Conservation (phyloP, 2,113 vertebrate genomes). For the Austrofundulus limnaeus region DNA sequence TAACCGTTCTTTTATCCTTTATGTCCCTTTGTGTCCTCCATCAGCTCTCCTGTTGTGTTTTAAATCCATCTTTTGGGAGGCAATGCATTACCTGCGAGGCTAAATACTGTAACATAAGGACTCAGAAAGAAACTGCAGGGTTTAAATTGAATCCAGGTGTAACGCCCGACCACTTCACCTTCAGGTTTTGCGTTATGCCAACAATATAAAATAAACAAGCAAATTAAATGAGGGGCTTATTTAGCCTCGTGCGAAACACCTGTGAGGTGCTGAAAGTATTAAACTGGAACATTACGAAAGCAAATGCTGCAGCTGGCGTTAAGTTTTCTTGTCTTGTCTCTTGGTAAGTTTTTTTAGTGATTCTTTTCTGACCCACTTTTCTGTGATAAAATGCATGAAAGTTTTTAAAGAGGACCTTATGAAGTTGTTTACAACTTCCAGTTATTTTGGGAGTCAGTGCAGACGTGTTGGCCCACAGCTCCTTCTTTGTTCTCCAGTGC, state of each 20-base stretch:
- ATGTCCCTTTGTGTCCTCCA: background rate
- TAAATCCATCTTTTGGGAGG: slow-evolving; percentile 60
- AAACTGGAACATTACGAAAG: slow-evolving; percentile 37
- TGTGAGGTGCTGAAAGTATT: slow-evolving; percentile 29
- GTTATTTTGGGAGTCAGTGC: slow-evolving; percentile 28
- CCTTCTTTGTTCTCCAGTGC: slow-evolving; percentile 15
- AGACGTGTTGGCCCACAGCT: slow-evolving; percentile 33
- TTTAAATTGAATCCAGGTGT: slow-evolving; percentile 65
- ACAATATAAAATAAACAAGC: slow-evolving; percentile 39
- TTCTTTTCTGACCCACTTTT: slow-evolving; percentile 51
- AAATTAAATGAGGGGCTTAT: slow-evolving; percentile 36
- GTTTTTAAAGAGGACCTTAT: slow-evolving; percentile 31
- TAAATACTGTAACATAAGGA: slow-evolving; percentile 27
- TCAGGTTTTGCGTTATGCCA: slow-evolving; percentile 31
- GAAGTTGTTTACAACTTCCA: slow-evolving; percentile 36
- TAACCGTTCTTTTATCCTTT: slow-evolving; percentile 8
- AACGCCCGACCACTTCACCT: slow-evolving; percentile 45
- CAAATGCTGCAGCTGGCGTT: slow-evolving; percentile 18
- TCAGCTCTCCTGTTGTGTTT: slow-evolving; percentile 40
- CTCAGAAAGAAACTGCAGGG: slow-evolving; percentile 42
- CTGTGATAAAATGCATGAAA: slow-evolving; percentile 34
- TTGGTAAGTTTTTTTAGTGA: slow-evolving; percentile 19
- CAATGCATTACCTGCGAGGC: slow-evolving; percentile 41
- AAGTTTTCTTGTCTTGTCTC: slow-evolving; percentile 2
- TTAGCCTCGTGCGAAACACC: slow-evolving; percentile 19